Base-by-base conservation (phyloP, 2,113 vertebrate genomes). In the Tyto alba region DNA sequence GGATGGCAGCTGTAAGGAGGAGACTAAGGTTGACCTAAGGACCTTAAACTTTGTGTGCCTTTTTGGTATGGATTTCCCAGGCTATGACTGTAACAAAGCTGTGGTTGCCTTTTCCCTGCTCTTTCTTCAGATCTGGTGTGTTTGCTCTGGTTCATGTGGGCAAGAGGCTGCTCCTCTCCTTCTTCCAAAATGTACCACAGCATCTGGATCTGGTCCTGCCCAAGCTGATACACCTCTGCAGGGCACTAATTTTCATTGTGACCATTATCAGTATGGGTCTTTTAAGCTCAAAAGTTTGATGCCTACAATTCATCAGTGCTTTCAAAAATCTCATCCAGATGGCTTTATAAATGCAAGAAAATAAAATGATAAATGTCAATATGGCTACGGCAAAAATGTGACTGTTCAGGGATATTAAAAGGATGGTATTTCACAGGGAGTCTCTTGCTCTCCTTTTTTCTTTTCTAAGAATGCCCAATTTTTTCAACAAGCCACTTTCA, bases 341-440 rank as follows among this genome's bases (percentile, higher is more conserved):
- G 93, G 84, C 74, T 96, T 91, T 91, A 73, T 91, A 91, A 82
- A 88, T 82, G 71, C 82, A 69, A 91, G 68, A 66, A 76, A 89
- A 83, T 83, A 71, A 91, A 95, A 95, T 55, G 53, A 64, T 82
- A 74, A 93, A 91, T 82, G 94, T 87, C 89, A 91, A 8, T 63
- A 73, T 59, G 72, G 78, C 55, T 71, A 2, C 56, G 63, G 77
- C 9, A 11, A 88, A 92, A 91, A 92, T 80, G 52, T 71, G 95
- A 36, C 57, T 85, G 68, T 41, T 90, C 30, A n/a, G 87, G 76
- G 62, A 57, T 89, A 76, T 88, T 85, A 62, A 85, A 89, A 91
- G 86, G 94, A 68, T 91, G 69, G 67, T 81, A 91, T 97, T 95
- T 95, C 92, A 52, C 80, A 63, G 59, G 72, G 80, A 97, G 66